phyloP scores from a whole-genome alignment of 1,140 invertebrate species.

The Papilio machaon region DNA sequence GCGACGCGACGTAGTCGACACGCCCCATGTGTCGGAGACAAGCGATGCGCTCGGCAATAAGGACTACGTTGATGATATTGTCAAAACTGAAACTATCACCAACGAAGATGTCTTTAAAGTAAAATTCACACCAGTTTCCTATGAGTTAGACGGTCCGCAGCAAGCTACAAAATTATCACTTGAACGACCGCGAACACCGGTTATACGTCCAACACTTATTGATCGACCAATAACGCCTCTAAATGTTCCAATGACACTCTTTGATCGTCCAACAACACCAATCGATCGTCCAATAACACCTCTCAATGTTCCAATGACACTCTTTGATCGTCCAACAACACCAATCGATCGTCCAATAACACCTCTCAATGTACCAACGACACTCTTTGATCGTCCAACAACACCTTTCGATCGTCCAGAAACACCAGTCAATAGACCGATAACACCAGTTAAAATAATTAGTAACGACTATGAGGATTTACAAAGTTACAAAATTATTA shows the following conservation, averaged over 20 bases:
- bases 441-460: slow-evolving; percentile 61
- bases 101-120: slow-evolving; percentile 79
- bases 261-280: background rate
- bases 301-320: background rate
- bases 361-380: background rate
- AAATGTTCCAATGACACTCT: background rate
- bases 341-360: slow-evolving; percentile 37
- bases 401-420: slow-evolving; percentile 1
- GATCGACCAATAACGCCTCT: background rate
- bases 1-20: slow-evolving; percentile 71
- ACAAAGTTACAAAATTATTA: slow-evolving; percentile 76
- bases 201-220: background rate
- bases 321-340: background rate
- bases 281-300: background rate
- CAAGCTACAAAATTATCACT: slow-evolving; percentile 26
- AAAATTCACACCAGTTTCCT: slow-evolving; percentile 73
- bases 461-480: slow-evolving; percentile 70
- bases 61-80: slow-evolving; percentile 71
- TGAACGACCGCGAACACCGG: slow-evolving; percentile 47
- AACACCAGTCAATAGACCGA: slow-evolving; percentile 41
- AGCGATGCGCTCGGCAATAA: slow-evolving; percentile 56
- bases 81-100: slow-evolving; percentile 78
- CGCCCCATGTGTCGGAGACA: slow-evolving; percentile 59
- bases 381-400: background rate
- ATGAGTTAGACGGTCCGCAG: slow-evolving; percentile 58